Evolutionary conservation across 2,888 invertebrate genomes (phyloP), one percentile per base, ranked within the genome.

Genomic region (Hirtodrosophila duncani): DNA sequence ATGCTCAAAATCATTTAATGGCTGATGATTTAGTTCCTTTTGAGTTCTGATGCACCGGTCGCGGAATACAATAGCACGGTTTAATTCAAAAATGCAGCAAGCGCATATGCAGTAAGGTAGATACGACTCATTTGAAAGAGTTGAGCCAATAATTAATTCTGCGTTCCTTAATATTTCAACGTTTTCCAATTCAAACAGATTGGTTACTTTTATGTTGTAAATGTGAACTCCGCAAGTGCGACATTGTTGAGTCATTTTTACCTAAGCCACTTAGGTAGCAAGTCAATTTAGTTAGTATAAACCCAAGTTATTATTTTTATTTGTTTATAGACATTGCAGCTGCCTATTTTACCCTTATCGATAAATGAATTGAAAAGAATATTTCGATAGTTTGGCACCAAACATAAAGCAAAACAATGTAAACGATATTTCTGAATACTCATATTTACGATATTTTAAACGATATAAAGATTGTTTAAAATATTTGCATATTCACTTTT

Each of bases 241-340:
- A 37, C 80, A 71, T 33, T 49, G 49, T 0, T 58, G 26, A 3
- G 80, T 17, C 80, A 79, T 79, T 44, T 9, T 39, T n/a, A n/a
- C n/a, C n/a, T n/a, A n/a, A n/a, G n/a, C n/a, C n/a, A n/a, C n/a
- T n/a, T n/a, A n/a, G n/a, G n/a, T n/a, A n/a, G n/a, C n/a, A n/a
- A n/a, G n/a, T n/a, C n/a, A n/a, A n/a, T n/a, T n/a, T n/a, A n/a
- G n/a, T n/a, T n/a, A n/a, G n/a, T n/a, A n/a, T n/a, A n/a, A n/a
- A n/a, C n/a, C n/a, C n/a, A n/a, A n/a, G n/a, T n/a, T n/a, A n/a
- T n/a, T n/a, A n/a, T n/a, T n/a, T n/a, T n/a, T n/a, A n/a, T n/a
- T n/a, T n/a, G n/a, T n/a, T n/a, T n/a, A n/a, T n/a, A n/a, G n/a
- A n/a, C n/a, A n/a, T n/a, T n/a, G n/a, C n/a, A n/a, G n/a, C n/a